A percentile compares a stretch with the other conserved stretches of the same genome.
These are phyloP conservation scores for Trissonchulus latispiculum DNA, from an alignment of 2,888 invertebrate species.

Conservation along the genomic window DNA sequence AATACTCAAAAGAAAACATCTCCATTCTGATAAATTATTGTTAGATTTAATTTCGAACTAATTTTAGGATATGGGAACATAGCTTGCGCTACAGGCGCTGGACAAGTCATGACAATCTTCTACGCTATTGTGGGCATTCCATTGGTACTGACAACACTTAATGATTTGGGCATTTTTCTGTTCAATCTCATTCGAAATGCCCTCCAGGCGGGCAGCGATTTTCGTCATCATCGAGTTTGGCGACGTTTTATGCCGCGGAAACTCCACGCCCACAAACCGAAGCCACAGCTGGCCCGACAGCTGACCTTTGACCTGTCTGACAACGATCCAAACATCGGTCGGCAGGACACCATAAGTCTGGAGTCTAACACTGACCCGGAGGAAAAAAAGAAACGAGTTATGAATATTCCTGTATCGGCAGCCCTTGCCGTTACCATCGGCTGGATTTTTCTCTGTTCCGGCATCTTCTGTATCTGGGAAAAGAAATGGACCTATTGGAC, in stretches of 20 bases:
- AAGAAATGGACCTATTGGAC: constrained; percentile 50
- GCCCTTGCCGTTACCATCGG: constrained; percentile 69
- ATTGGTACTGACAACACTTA: constrained; percentile 79
- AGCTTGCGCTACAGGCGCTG: constrained; percentile 72
- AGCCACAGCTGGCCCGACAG: background rate
- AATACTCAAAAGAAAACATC: no score
- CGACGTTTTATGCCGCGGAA: background rate
- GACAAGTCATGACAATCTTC: constrained; percentile 73
- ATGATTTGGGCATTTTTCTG: constrained; percentile 86
- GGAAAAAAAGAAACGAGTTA: constrained; percentile 16
- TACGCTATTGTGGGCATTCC: constrained; percentile 91
- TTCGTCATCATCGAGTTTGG: no score
- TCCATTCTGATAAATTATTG: no score
- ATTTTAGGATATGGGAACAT: constrained; percentile 87
- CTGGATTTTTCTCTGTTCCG: constrained; percentile 76
- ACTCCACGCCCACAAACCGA: background rate
- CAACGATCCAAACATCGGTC: no score
- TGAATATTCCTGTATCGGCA: constrained; percentile 18
- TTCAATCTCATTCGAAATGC: constrained; percentile 49
- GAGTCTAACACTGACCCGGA: background rate
- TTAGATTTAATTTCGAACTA: no score
- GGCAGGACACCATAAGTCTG: no score
- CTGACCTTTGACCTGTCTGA: background rate
- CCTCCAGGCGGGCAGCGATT: background rate
- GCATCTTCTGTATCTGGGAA: constrained; percentile 83